Percentiles rank a stretch among this genome's conserved stretches.
Conservation (phyloP, 2,888 invertebrate species). For the Bombylius discolor region DNA sequence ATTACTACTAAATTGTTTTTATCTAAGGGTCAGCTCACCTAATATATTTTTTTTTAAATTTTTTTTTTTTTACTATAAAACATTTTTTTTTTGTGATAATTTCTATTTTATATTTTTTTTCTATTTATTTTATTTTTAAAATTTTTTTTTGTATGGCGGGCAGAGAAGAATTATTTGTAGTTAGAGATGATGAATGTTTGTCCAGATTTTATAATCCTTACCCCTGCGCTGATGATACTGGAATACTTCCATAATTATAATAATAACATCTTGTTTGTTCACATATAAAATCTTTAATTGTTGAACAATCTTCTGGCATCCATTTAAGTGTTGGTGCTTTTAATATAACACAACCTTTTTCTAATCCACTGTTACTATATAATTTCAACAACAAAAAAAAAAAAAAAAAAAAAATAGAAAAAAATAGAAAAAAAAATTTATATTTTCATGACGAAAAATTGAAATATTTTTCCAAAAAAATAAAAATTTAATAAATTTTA, state of each 20-base stretch:
- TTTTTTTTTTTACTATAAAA: constrained; percentile 3
- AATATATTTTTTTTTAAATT: constrained; percentile 17
- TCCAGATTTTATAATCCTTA: constrained; percentile 42
- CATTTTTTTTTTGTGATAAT: background rate
- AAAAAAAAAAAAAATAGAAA: constrained; percentile 2
- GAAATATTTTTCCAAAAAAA: too few relatives aligned
- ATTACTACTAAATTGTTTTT: background rate
- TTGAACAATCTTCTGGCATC: constrained; percentile 71
- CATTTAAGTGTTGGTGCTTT: constrained; percentile 66
- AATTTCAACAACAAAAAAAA: constrained; percentile 17
- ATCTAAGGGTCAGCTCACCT: constrained; percentile 37
- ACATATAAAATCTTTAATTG: constrained; percentile 77
- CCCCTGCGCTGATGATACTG: constrained; percentile 82
- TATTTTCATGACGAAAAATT: too few relatives aligned
- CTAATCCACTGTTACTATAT: constrained; percentile 47
- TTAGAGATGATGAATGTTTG: constrained; percentile 11
- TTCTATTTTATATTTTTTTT: constrained; percentile 2
- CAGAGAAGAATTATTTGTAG: constrained; percentile 4
- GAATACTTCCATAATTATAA: constrained; percentile 82
- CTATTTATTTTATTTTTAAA: background rate
- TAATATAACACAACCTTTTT: constrained; percentile 63
- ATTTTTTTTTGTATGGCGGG: constrained; percentile 12
- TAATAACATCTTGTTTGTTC: constrained; percentile 83
- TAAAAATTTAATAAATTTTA: background rate
- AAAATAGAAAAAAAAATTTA: background rate